Evolutionary conservation across 2,113 vertebrate genomes (phyloP).

Genomic region (Chaetops frenatus): DNA sequence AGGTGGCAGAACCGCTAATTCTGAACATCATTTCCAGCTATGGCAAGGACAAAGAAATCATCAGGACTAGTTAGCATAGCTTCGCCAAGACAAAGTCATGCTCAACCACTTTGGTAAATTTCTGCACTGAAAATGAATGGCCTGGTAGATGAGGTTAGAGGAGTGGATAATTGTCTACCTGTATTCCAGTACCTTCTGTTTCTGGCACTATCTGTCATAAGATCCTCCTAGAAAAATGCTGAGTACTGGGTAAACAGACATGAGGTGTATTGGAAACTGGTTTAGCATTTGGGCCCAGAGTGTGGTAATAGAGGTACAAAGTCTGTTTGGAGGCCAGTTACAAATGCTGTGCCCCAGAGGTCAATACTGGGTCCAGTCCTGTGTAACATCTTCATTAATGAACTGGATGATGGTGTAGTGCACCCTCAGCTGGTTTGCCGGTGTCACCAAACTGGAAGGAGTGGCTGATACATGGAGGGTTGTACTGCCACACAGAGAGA

Average conservation of each 20-base stretch:
- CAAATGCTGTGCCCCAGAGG: not conserved
- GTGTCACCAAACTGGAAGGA: not conserved
- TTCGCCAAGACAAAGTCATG: not conserved
- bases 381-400: not conserved
- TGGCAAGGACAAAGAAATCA: not conserved
- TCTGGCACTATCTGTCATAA: not conserved
- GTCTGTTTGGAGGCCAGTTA: not conserved
- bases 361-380: not conserved
- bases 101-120: not conserved
- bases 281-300: accelerated
- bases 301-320: not conserved
- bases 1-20: not conserved
- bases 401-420: not conserved
- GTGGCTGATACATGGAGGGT: not conserved
- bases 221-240: not conserved
- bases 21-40: not conserved
- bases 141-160: not conserved
- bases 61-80: not conserved
- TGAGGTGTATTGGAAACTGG: not conserved
- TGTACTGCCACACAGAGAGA: not conserved
- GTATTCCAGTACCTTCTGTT: not conserved
- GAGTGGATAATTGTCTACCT: not conserved
- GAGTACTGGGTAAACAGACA: not conserved
- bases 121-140: not conserved
- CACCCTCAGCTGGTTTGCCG: not conserved